These are phyloP conservation scores for Agrochola lychnidis DNA, from an alignment of 2,888 invertebrate genomes.

Conservation along the genomic window DNA sequence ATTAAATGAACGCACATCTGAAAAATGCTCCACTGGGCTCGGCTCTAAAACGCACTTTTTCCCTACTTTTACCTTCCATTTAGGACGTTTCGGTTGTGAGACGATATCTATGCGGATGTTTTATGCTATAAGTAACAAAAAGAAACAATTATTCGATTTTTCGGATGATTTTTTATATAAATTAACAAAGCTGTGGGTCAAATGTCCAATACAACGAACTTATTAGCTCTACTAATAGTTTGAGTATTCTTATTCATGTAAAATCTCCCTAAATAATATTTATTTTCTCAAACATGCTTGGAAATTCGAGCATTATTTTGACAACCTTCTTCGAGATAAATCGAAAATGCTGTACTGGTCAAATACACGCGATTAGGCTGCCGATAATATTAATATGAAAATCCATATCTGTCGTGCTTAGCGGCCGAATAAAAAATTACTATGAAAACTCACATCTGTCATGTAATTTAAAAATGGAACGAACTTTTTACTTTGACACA, in stretches of 20 bases:
- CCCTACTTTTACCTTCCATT: conserved; percentile 56
- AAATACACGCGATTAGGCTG: too few relatives aligned
- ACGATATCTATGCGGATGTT: conserved; percentile 57
- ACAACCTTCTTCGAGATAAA: too few relatives aligned
- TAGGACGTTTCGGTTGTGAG: conserved; percentile 70
- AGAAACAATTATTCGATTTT: not conserved
- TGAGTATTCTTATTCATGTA: not conserved
- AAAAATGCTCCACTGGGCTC: conserved; percentile 76
- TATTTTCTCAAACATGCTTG: too few relatives aligned
- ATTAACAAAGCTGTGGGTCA: not conserved
- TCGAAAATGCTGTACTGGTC: too few relatives aligned
- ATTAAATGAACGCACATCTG: conserved; percentile 83
- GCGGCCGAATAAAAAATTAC: too few relatives aligned
- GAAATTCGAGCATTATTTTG: too few relatives aligned
- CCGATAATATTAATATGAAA: too few relatives aligned
- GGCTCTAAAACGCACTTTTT: conserved; percentile 69
- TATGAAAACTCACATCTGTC: too few relatives aligned
- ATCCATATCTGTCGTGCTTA: too few relatives aligned
- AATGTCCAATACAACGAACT: not conserved
- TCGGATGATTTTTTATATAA: not conserved
- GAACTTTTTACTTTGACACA: too few relatives aligned
- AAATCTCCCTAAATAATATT: not conserved
- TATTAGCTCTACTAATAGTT: not conserved
- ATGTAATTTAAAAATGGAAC: too few relatives aligned
- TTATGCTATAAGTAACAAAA: conserved; percentile 66